Evolutionary conservation across 2,113 vertebrate species (phyloP), one percentile per base, ranked within the genome.

Genomic region (Fregata magnificens): DNA sequence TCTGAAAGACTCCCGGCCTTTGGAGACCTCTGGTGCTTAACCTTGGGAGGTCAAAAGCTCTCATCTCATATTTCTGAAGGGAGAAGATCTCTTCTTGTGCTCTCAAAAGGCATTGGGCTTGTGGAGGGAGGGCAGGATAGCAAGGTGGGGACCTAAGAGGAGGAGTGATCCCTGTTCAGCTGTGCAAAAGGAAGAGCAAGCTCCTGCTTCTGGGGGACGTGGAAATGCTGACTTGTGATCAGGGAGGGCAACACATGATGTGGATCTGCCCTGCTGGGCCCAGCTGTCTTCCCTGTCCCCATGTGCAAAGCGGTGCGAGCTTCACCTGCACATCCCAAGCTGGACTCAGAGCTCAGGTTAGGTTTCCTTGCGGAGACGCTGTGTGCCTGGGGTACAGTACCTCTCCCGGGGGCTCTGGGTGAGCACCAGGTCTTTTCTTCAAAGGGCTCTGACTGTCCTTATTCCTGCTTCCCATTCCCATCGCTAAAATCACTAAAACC

Each of bases 31-130:
- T 81, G 66, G 47, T 82, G 45, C 77, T 96, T 95, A 94, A 95
- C 94, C 93, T 91, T 93, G 94, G 62, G 80, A 93, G 90, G 93
- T 93, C 78, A 87, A 95, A 95, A 95, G 58, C 83, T 82, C 70
- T 95, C 71, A 50, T 95, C 82, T 90, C 65, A 71, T 16, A 63
- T 89, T 86, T 94, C 93, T 88, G 61, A 90, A 71, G 66, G 55
- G 59, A 86, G 59, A 82, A 70, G 49, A 77, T 92, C 82, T 95
- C 69, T 84, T 77, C 63, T 56, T 1, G 0, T 74, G 71, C 45
- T 93, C 52, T 77, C 66, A 90, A 86, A 93, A 95, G 58, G 61
- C 0, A 0, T 21, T 59, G 29, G 73, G 72, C 44, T 73, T 89
- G 58, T 47, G 52, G 50, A 89, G 58, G 42, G 26, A 88, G 52